A percentile compares a stretch with the other conserved stretches of the same genome.
Evolutionary conservation across 1,140 invertebrate species (phyloP).

Genomic region (Oncopodura yosiiana): DNA sequence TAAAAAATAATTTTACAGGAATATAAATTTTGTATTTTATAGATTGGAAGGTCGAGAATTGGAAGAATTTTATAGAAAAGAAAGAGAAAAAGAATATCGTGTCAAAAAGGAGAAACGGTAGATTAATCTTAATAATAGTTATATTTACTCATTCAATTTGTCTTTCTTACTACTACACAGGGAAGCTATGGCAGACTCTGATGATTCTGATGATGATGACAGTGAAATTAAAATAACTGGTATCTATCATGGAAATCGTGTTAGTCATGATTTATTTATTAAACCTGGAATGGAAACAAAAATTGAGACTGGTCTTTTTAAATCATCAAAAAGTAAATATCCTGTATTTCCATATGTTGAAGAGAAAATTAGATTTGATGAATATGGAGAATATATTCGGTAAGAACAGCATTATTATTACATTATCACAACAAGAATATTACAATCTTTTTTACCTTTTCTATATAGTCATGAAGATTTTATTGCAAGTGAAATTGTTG

Average conservation of each 20-base stretch:
- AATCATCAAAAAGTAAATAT: constrained; percentile 82
- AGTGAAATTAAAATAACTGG: constrained; percentile 73
- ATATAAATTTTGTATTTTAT: too few relatives aligned
- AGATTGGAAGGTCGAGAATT: constrained; percentile 82
- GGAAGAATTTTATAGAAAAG: constrained; percentile 64
- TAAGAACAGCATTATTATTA: too few relatives aligned
- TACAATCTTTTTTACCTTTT: too few relatives aligned
- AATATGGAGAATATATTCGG: constrained; percentile 86
- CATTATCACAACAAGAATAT: constrained; percentile 8
- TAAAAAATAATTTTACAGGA: constrained; percentile 36
- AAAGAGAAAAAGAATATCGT: constrained; percentile 42
- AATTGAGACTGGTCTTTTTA: constrained; percentile 61
- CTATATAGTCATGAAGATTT: constrained; percentile 70
- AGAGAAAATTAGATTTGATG: constrained; percentile 84
- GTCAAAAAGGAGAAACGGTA: constrained; percentile 45
- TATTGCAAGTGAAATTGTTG: constrained; percentile 12
- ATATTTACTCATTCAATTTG: background rate
- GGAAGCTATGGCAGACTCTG: constrained; percentile 43
- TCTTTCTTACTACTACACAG: constrained; percentile 17
- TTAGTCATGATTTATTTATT: constrained; percentile 74
- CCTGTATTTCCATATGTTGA: constrained; percentile 94
- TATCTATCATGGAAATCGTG: constrained; percentile 54
- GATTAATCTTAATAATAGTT: constrained; percentile 8
- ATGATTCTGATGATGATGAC: constrained; percentile 56
- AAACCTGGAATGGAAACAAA: constrained; percentile 59